These are phyloP conservation scores for Dipodomys ordii DNA, from an alignment of 2,113 vertebrate genomes.

Conservation along the genomic window DNA sequence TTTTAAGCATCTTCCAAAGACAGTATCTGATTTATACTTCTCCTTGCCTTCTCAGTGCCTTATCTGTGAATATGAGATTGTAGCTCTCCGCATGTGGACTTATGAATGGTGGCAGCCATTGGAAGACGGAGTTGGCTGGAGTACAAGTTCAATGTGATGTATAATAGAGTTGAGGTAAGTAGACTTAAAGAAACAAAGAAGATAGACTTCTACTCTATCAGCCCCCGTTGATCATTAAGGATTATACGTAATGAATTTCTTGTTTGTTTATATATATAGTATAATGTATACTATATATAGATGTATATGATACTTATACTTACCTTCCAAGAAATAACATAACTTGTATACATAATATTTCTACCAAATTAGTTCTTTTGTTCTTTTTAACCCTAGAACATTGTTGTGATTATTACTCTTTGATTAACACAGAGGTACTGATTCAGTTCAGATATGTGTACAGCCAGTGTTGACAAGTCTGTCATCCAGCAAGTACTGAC, in stretches of 20 bases:
- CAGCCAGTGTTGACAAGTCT: neutral
- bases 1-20: neutral
- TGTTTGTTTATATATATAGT: no score
- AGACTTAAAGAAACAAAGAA: neutral
- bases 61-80: rapidly evolving
- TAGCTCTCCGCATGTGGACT: rapidly evolving
- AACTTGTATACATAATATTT: neutral
- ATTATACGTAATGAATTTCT: neutral
- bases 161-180: neutral
- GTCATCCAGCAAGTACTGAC: neutral
- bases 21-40: neutral
- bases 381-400: neutral
- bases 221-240: neutral
- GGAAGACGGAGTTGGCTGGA: rapidly evolving
- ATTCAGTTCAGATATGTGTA: neutral
- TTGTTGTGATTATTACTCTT: neutral
- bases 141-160: neutral
- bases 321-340: neutral
- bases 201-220: neutral
- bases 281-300: no score
- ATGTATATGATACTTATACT: neutral
- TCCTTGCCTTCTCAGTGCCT: neutral
- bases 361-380: neutral
- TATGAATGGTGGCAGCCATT: neutral
- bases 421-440: neutral